Base-by-base conservation (phyloP, 1,140 invertebrate species). In the Chironomus tepperi region DNA sequence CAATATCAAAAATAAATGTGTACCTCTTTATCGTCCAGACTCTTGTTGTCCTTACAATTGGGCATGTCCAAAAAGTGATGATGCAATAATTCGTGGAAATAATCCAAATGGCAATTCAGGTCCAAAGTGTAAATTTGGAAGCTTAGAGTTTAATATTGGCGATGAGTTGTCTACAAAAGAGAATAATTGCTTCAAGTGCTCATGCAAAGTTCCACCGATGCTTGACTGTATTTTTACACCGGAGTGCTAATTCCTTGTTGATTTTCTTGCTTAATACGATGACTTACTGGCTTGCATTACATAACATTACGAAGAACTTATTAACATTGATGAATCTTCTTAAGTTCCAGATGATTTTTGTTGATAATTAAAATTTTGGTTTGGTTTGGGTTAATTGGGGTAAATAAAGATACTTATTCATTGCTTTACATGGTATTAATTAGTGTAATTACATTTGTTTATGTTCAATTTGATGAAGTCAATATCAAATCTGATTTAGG, bases 21-120 rank as follows among this genome's bases (percentile, higher is more conserved):
- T 84, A 0, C 86, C 86, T 1, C 77, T 86, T 0, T 86, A 84
- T 76, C 78, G 80, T 57, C 80, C 78, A 73, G 78, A 75, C 72
- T 77, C 78, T 12, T 82, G 82, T 75, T 86, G 85, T 74, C 85
- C 85, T 1, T 84, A 86, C 73, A 80, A 79, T 21, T 86, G 84
- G 77, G 78, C 82, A 74, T 87, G 85, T 77, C 81, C 65, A 70
- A 16, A 16, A 7, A 6, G 67, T 8, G 8, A 19, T 19, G 24
- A 75, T 19, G n/a, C n/a, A 42, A 72, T 75, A 19, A n/a, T 76
- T 18, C 74, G 24, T 64, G n/a, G 10, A 9, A 15, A 73, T 12
- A 70, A 19, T 0, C 12, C 3, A n/a, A 21, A 24, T 70, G 74
- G 1, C 7, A 67, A 3, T 18, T 18, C 16, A 18, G 19, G 65